These are phyloP conservation scores for Brenthis ino DNA, from an alignment of 2,888 invertebrate genomes.

Conservation along the genomic window DNA sequence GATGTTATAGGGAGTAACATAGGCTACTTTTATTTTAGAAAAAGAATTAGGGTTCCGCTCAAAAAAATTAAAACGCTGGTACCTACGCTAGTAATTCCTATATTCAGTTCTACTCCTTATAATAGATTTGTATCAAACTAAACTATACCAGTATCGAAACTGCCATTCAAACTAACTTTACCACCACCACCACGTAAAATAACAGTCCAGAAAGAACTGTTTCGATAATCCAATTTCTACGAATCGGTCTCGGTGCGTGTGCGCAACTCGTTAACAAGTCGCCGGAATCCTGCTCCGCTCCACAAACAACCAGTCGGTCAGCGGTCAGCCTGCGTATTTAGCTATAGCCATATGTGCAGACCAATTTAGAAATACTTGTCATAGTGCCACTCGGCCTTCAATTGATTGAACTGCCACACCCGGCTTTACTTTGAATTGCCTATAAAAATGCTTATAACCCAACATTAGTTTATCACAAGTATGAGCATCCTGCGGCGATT, in stretches of 20 bases:
- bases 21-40: too few species aligned
- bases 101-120: neutral
- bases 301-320: conserved; percentile 57
- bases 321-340: conserved; percentile 40
- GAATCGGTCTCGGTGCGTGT: conserved; percentile 59
- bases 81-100: too few species aligned
- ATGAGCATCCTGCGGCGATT: neutral
- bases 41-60: too few species aligned
- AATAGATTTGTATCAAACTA: neutral
- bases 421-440: conserved; percentile 17
- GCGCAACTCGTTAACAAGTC: conserved; percentile 70
- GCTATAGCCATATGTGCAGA: conserved; percentile 43
- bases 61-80: too few species aligned
- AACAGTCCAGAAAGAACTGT: conserved; percentile 34
- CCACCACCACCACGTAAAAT: conserved; percentile 8
- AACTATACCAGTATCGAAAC: neutral
- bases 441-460: conserved; percentile 2
- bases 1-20: too few species aligned
- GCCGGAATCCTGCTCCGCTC: conserved; percentile 65
- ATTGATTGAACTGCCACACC: conserved; percentile 28
- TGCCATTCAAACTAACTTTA: neutral
- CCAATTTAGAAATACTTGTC: conserved; percentile 44
- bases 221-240: conserved; percentile 57
- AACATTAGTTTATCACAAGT: neutral
- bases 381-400: conserved; percentile 34